Evolutionary conservation across 2,888 invertebrate species (phyloP), one percentile per base, ranked within the genome.

Genomic region (Mactromeris polynyma): DNA sequence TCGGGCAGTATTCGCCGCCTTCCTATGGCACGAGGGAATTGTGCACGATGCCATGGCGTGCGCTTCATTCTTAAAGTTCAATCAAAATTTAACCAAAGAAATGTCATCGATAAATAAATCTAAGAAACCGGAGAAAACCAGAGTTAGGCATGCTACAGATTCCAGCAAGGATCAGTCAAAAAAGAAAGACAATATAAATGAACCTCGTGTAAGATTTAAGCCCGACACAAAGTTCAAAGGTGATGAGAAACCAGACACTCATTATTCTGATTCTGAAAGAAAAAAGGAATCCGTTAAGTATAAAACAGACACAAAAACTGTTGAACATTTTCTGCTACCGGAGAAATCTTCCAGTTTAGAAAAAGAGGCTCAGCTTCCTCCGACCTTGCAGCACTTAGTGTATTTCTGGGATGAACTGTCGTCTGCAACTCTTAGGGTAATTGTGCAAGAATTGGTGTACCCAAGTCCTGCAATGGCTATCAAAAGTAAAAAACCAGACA

Each of bases 21-120:
- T 99, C 94, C 97, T 99, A 0, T 99, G 99, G 99, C 99, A 99
- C 96, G 99, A 99, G 97, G 98, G 99, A 21, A 98, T 99, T 80
- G 99, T 99, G 0, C 99, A 99, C 96, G 99, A 99, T 96, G 99
- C 99, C 9, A 99, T 99, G 98, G 99, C 99, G 0, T 99, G 99
- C 96, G 99, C 99, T 0, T 98, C 99, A 0, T 99, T 99, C 96
- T 97, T 99, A 14, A 99, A 99, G 97, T 99, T 99, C 92, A 97
- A 97, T 92, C 96, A 96, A 73, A 96, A 96, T 89, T 95, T 97
- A 19, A 93, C 95, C n/a, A 96, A 96, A 87, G 95, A 95, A 85
- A 94, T 95, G 95, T 95, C 95, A 7, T 93, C 94, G 77, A 94
- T 95, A 90, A 94, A 94, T 19, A 94, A 94, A 87, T 93, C 93